Evolutionary conservation across 2,113 vertebrate species (phyloP).

Genomic region (Zapus hudsonius): DNA sequence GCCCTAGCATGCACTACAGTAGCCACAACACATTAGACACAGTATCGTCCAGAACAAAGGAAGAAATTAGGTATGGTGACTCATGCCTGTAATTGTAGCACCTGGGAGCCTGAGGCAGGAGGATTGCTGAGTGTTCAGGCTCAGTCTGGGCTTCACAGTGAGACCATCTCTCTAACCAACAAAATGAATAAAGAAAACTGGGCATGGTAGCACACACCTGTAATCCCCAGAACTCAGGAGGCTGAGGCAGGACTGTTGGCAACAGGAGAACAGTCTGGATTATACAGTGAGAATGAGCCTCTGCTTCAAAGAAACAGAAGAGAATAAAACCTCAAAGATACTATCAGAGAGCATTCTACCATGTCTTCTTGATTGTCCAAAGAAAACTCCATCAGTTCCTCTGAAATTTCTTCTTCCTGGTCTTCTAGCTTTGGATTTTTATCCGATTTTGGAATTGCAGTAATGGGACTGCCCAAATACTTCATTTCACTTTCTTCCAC

Average conservation of each 20-base stretch:
- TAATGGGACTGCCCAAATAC: slow-evolving; percentile 81
- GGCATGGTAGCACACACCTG: not conserved
- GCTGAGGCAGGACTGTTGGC: not conserved
- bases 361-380: slow-evolving; percentile 73
- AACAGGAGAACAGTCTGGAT: not conserved
- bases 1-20: not conserved
- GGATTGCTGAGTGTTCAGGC: not conserved
- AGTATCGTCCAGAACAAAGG: slow-evolving; percentile 27
- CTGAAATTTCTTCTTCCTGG: slow-evolving; percentile 50
- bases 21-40: not conserved
- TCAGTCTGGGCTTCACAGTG: not conserved
- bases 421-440: slow-evolving; percentile 37
- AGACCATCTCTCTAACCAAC: not conserved
- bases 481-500: slow-evolving; percentile 72
- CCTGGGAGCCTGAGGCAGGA: not conserved
- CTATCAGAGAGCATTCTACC: slow-evolving; percentile 57
- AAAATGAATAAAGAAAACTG: too few species aligned
- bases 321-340: not conserved
- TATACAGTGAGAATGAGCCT: not conserved
- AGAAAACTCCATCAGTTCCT: slow-evolving; percentile 75
- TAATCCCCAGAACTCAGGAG: not conserved
- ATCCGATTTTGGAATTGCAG: slow-evolving; percentile 37
- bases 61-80: not conserved
- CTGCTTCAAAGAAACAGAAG: not conserved
- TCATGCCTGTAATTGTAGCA: not conserved